These are phyloP conservation scores for Sorex fumeus DNA, from an alignment of 2,113 vertebrate species.

Conservation along the genomic window DNA sequence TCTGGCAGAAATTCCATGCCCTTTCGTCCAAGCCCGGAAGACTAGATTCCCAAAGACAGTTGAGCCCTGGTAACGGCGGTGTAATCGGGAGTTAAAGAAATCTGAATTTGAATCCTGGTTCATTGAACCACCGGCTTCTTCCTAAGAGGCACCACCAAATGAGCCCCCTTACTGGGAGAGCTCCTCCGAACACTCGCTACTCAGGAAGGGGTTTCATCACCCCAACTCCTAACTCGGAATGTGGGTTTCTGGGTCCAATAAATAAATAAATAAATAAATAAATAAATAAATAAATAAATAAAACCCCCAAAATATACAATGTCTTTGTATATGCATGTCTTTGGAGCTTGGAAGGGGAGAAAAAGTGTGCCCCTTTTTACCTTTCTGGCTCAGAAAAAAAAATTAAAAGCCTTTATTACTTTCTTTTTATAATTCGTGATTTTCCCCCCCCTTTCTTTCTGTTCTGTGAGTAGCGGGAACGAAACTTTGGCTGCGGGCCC, in stretches of 20 bases:
- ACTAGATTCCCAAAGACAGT: background rate
- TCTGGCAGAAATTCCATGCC: background rate
- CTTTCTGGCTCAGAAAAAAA: slow-evolving; percentile 57
- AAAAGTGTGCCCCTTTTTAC: background rate
- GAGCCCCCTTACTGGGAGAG: background rate
- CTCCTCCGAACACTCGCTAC: background rate
- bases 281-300: background rate
- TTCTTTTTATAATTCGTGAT: slow-evolving; percentile 49
- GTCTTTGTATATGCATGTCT: background rate
- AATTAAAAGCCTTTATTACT: no score
- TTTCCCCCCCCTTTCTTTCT: slow-evolving; percentile 66
- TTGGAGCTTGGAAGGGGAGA: background rate
- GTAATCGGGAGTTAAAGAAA: background rate
- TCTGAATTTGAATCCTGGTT: background rate
- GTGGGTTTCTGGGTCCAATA: background rate
- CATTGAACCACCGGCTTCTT: background rate
- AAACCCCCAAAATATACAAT: background rate
- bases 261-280: no score
- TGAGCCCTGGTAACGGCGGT: background rate
- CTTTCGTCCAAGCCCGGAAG: background rate
- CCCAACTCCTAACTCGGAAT: background rate
- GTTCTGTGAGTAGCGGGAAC: slow-evolving; percentile 70
- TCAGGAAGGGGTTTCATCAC: background rate
- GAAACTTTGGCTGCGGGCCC: slow-evolving; percentile 65
- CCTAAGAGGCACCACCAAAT: background rate